A percentile compares a stretch with the other conserved stretches of the same genome.
Conservation (phyloP, 2,113 vertebrate species). For the Heterotilapia buettikoferi region DNA sequence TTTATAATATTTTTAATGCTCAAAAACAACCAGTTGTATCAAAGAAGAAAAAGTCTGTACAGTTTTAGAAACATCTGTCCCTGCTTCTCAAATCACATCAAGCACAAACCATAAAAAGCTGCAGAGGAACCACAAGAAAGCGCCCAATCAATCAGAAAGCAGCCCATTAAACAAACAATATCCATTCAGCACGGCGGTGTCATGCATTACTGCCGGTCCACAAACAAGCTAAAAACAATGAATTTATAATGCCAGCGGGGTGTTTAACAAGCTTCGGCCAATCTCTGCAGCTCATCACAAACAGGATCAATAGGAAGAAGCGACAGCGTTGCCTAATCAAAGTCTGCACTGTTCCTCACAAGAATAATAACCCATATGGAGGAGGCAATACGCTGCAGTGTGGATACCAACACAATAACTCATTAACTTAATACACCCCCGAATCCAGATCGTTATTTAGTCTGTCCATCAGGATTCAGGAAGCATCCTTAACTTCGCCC, state of each 20-base stretch:
- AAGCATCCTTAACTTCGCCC: background rate
- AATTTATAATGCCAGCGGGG: background rate
- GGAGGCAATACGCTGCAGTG: background rate
- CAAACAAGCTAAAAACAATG: constrained; percentile 1
- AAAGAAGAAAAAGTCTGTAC: background rate
- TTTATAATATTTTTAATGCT: background rate
- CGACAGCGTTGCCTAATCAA: constrained; percentile 14
- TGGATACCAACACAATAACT: background rate
- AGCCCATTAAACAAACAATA: background rate
- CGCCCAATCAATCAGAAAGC: background rate
- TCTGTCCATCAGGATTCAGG: background rate
- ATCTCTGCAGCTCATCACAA: constrained; percentile 13
- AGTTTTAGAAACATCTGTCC: background rate
- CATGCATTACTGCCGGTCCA: constrained; percentile 8
- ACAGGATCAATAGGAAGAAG: constrained; percentile 16
- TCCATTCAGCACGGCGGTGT: background rate
- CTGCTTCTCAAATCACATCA: background rate
- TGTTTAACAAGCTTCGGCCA: constrained; percentile 22
- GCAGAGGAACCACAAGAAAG: background rate
- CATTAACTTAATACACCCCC: constrained; percentile 11
- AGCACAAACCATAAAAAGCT: background rate
- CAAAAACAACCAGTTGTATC: background rate
- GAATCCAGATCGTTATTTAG: background rate
- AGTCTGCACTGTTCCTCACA: background rate
- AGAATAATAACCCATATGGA: constrained; percentile 7